Base-by-base conservation (phyloP, 2,113 vertebrate species). In the Nannobrachium achirus region DNA sequence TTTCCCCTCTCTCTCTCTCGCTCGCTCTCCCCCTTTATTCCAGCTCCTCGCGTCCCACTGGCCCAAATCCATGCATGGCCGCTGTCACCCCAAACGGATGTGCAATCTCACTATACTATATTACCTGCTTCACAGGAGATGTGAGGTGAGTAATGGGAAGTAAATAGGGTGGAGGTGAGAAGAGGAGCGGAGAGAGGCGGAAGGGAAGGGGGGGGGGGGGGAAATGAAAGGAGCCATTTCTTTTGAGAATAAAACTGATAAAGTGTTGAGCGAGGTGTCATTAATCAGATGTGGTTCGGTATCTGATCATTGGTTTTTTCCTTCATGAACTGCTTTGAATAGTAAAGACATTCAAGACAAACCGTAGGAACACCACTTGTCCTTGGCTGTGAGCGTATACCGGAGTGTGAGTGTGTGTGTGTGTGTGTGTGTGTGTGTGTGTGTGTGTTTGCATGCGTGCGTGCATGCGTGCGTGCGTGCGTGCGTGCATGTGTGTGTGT, bases 31-130 rank as follows among this genome's bases (percentile, higher is more conserved):
- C 65, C 55, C 3, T 33, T 33, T 33, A 33, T 33, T 53, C 44
- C 40, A 77, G 82, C 73, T 67, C 63, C 15, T 6, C 0, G 73
- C 57, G 77, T 79, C 85, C 75, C 77, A 63, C 66, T 49, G 53
- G 69, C 74, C 72, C 72, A 83, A 78, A 88, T 85, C 69, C 76
- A 84, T 74, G 80, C 79, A 4, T 16, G 56, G 78, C 82, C 81
- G 63, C 71, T 76, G 85, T 91, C 85, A 75, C 88, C 88, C 25
- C 80, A 56, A 79, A 84, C 83, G 92, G 68, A 90, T 89, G 88
- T 85, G 82, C 83, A 84, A 90, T 92, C 86, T 83, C 73, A 78
- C 88, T 85, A 76, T 59, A 75, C 85, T 87, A 87, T 33, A 33
- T 33, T 33, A 33, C 25, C 80, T 61, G 73, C 69, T 76, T 80